Evolutionary conservation across 2,113 vertebrate species (phyloP), one percentile per base, ranked within the genome.

Genomic region (Cygnus atratus): DNA sequence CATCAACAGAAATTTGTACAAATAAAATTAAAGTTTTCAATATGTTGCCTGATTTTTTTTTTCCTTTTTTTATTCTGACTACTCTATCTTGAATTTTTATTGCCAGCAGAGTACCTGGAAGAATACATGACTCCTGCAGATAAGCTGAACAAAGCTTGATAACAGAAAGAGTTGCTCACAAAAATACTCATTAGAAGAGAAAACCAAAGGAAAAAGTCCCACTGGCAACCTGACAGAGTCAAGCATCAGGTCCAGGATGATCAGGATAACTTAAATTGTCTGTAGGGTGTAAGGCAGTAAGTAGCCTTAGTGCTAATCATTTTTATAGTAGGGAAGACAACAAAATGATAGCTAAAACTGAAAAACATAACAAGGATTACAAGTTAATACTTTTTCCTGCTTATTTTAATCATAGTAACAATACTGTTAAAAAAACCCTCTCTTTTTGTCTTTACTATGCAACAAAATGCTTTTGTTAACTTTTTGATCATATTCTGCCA

Each of bases 131-230:
- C 70, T 72, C 72, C 79, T 79, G 39, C 44, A 86, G 71, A 57
- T 37, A 72, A 39, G 48, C 28, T 3, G 4, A 52, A 35, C 24
- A 82, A 55, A 73, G 37, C 48, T 70, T 25, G 35, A 12, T n/a
- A 20, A 67, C 44, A 62, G 37, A n/a, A 74, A 25, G 31, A 24
- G 15, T 10, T 65, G 20, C 57, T 82, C 16, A 43, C 18, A 13
- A 24, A 80, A 66, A 2, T 6, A 3, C 33, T 55, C 3, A 0
- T 26, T 39, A 37, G 37, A 46, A 50, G 17, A 62, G 54, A 43
- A 84, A 14, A 25, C 37, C 33, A 63, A 72, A 85, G 62, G 67
- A 29, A 78, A 65, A 83, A 67, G 13, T 14, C 31, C 31, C 72
- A 29, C 20, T 26, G 52, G 55, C 55, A 70, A 8, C n/a, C 33